Conservation (phyloP, 2,797 vertebrate species). For the Sebastiscus tertius region DNA sequence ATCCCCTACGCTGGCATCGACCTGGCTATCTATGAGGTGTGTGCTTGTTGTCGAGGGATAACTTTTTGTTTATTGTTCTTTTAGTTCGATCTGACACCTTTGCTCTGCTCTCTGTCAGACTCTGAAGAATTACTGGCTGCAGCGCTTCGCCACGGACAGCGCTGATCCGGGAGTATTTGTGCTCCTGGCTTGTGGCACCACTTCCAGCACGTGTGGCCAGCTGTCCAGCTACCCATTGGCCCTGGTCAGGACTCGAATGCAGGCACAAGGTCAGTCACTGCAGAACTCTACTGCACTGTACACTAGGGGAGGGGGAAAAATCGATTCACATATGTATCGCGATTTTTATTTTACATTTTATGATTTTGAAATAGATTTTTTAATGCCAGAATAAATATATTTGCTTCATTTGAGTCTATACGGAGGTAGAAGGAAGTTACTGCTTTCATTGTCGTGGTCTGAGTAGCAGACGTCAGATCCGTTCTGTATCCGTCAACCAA, state of each 20-base stretch:
- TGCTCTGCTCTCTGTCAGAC: conserved; percentile 80
- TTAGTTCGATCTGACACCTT: not conserved
- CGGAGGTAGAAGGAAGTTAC: accelerated
- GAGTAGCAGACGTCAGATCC: too few species aligned
- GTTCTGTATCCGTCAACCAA: too few species aligned
- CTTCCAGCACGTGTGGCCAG: conserved; percentile 96
- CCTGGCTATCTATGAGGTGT: conserved; percentile 95
- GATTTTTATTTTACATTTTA: accelerated
- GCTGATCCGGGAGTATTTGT: conserved; percentile 95
- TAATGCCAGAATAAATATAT: too few species aligned
- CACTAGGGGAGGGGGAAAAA: too few species aligned
- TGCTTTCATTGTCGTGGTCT: too few species aligned
- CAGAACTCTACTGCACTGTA: not conserved
- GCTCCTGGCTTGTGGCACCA: conserved; percentile 94
- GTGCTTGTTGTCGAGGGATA: not conserved
- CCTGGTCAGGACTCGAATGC: conserved; percentile 97
- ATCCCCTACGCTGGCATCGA: conserved; percentile 97
- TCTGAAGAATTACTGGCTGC: conserved; percentile 94
- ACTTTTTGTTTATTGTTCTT: not conserved
- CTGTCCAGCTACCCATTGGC: conserved; percentile 95
- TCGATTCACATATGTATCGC: too few species aligned
- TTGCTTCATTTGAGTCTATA: too few species aligned
- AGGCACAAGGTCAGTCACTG: conserved; percentile 90
- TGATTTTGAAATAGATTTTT: too few species aligned
- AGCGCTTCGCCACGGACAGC: conserved; percentile 90